Percentiles rank a stretch among this genome's conserved stretches.
These are phyloP conservation scores for Eurypyga helias DNA, from an alignment of 2,113 vertebrate genomes.

Conservation along the genomic window DNA sequence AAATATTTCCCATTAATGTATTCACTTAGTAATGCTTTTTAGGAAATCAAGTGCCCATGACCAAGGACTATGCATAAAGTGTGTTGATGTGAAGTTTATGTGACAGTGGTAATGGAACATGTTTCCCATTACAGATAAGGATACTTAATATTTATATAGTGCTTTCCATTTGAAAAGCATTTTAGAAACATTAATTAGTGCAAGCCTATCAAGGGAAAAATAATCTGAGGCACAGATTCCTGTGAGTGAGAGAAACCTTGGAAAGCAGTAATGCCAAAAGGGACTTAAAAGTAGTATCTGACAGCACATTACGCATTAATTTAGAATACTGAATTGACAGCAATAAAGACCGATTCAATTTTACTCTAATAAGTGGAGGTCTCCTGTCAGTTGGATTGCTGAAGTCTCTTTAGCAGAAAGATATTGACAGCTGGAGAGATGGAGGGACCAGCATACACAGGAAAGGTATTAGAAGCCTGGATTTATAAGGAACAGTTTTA, in stretches of 20 bases:
- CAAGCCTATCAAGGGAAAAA: neutral
- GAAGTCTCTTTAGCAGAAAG: neutral
- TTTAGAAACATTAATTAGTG: slow-evolving; percentile 36
- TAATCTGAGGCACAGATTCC: neutral
- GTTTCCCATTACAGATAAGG: slow-evolving; percentile 48
- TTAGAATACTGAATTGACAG: slow-evolving; percentile 35
- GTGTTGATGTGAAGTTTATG: slow-evolving; percentile 19
- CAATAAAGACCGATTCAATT: neutral
- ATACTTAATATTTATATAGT: slow-evolving; percentile 36
- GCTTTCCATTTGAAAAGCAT: slow-evolving; percentile 10
- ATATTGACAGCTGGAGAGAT: slow-evolving; percentile 3
- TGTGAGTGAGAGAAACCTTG: neutral
- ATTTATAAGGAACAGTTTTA: neutral
- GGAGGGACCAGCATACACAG: neutral
- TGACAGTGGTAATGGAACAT: slow-evolving; percentile 10
- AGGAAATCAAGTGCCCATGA: neutral
- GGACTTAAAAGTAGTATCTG: slow-evolving; percentile 12
- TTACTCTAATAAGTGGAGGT: neutral
- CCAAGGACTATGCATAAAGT: neutral
- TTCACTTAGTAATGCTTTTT: neutral
- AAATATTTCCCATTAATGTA: slow-evolving; percentile 35
- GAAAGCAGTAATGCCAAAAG: neutral
- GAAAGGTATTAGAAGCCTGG: neutral
- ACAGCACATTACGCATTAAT: slow-evolving; percentile 27
- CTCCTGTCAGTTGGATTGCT: neutral